These are phyloP conservation scores for Brenthis daphne DNA, from an alignment of 2,888 invertebrate genomes.

Conservation along the genomic window DNA sequence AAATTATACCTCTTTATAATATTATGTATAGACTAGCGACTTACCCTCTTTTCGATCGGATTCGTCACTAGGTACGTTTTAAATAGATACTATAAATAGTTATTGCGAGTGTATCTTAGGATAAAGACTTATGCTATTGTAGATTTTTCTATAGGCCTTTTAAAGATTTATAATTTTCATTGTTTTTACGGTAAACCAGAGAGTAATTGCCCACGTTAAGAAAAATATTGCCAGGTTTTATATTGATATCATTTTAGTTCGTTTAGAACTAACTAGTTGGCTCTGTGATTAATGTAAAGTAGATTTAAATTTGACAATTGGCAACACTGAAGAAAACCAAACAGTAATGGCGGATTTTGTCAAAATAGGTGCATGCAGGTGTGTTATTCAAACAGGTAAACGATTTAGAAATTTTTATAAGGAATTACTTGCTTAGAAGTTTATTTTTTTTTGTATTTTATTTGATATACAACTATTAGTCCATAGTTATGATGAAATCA, in stretches of 20 bases:
- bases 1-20: too few species aligned
- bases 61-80: too few species aligned
- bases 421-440: background rate
- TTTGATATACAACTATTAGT: background rate
- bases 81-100: too few species aligned
- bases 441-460: background rate
- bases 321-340: background rate
- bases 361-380: background rate
- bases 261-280: background rate
- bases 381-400: background rate
- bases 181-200: background rate
- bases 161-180: too few species aligned
- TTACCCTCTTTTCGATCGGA: too few species aligned
- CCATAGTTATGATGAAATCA: background rate
- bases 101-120: too few species aligned
- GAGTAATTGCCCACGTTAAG: slow-evolving; percentile 10
- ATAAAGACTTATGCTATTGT: too few species aligned
- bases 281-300: background rate
- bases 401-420: background rate
- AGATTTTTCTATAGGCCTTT: too few species aligned
- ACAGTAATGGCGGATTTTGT: background rate
- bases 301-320: background rate
- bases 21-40: too few species aligned
- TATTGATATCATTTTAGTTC: background rate
- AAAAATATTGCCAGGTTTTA: background rate